phyloP scores from a whole-genome alignment of 2,888 invertebrate genomes.

The Nemoura dubitans region DNA sequence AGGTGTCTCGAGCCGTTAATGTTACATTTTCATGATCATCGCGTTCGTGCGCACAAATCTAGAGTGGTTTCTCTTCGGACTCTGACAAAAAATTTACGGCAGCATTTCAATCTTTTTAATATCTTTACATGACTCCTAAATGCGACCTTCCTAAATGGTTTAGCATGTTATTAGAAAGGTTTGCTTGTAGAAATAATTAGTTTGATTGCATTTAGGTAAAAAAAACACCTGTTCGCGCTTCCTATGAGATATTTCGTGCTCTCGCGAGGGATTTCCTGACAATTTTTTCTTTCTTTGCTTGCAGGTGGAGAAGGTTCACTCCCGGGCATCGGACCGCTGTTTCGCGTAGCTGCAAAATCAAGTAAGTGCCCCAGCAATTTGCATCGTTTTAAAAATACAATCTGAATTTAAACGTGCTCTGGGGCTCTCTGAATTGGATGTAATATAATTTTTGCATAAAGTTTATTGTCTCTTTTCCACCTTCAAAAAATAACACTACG shows the following conservation, averaged over 20 bases:
- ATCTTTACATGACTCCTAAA: background rate
- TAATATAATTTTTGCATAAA: background rate
- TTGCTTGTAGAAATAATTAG: conserved; percentile 24
- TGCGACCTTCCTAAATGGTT: background rate
- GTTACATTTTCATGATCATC: background rate
- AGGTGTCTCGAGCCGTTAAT: background rate
- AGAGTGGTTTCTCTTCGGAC: background rate
- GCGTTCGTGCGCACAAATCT: background rate
- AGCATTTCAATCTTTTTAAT: conserved; percentile 22
- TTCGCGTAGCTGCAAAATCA: background rate
- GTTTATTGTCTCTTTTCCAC: background rate
- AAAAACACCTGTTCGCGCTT: conserved; percentile 29
- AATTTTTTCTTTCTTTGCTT: conserved; percentile 15
- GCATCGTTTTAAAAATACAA: background rate
- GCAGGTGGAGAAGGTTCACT: conserved; percentile 19
- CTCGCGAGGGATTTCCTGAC: background rate
- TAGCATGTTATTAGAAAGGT: conserved; percentile 23
- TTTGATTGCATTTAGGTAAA: background rate
- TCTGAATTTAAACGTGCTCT: background rate
- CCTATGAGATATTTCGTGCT: background rate
- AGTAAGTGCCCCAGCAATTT: conserved; percentile 1
- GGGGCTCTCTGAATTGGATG: background rate
- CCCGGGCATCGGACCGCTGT: background rate
- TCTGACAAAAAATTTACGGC: background rate
- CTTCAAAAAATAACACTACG: background rate